Conservation (phyloP, 1,140 invertebrate species). For the Hylaeus anthracinus region DNA sequence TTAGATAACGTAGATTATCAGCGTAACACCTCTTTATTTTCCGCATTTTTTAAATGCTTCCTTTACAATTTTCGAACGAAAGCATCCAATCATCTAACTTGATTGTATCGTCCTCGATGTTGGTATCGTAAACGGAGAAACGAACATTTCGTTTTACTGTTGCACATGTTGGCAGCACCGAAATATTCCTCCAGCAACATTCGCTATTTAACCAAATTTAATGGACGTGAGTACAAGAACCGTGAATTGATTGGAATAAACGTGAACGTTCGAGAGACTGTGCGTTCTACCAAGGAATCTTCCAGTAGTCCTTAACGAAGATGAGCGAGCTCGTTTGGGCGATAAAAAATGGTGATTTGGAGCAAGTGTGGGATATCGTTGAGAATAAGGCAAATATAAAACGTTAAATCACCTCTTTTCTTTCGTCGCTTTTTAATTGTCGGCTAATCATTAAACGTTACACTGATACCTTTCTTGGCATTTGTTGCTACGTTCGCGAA, state of each 20-base stretch:
- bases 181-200: slow-evolving; percentile 29
- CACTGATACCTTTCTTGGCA: background rate
- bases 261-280: background rate
- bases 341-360: slow-evolving; percentile 96
- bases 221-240: slow-evolving; percentile 32
- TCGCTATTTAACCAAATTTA: slow-evolving; percentile 45
- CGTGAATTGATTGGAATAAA: slow-evolving; percentile 32
- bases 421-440: slow-evolving; percentile 6
- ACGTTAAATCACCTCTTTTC: slow-evolving; percentile 20
- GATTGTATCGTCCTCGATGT: background rate
- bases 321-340: slow-evolving; percentile 94
- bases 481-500: background rate
- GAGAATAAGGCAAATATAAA: slow-evolving; percentile 87
- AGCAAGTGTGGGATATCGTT: slow-evolving; percentile 93
- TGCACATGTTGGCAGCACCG: slow-evolving; percentile 26
- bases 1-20: too few relatives aligned
- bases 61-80: too few relatives aligned
- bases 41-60: too few relatives aligned
- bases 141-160: slow-evolving; percentile 1
- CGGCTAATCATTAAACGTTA: background rate
- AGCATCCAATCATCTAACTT: background rate
- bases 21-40: too few relatives aligned
- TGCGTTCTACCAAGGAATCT: background rate
- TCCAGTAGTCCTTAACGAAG: slow-evolving; percentile 63
- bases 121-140: background rate